A percentile compares a stretch with the other conserved stretches of the same genome.
phyloP scores from a whole-genome alignment of 1,140 invertebrate species.

The Eupristina koningsbergeri region DNA sequence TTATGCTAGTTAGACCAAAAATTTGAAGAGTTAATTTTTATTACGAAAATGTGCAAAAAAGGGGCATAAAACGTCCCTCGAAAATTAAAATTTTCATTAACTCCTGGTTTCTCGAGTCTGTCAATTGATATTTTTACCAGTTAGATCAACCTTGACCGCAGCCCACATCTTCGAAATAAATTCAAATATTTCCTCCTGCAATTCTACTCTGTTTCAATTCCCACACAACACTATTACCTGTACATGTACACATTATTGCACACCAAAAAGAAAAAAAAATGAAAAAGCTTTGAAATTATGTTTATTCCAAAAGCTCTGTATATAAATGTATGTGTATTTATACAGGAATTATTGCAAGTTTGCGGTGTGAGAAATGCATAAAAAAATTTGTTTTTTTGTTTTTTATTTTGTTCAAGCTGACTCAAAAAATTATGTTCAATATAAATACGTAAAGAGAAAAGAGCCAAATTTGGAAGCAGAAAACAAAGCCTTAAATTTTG shows the following conservation, averaged over 20 bases:
- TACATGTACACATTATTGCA: too few relatives aligned
- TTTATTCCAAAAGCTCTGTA: not conserved
- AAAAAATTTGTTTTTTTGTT: not conserved
- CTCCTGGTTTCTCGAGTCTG: not conserved
- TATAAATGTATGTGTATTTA: not conserved
- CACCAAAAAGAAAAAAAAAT: not conserved
- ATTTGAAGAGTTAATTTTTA: too few relatives aligned
- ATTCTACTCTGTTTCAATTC: not conserved
- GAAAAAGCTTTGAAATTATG: not conserved
- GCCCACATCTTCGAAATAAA: not conserved
- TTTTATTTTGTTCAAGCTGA: not conserved
- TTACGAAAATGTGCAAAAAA: too few relatives aligned
- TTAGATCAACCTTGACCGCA: constrained; percentile 42
- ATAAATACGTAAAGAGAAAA: not conserved
- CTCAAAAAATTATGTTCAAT: not conserved
- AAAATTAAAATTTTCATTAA: constrained; percentile 28
- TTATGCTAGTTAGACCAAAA: too few relatives aligned
- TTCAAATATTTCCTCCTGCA: not conserved
- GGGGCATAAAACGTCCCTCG: too few relatives aligned
- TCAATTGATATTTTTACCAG: constrained; percentile 36
- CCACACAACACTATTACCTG: too few relatives aligned
- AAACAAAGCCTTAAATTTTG: not conserved
- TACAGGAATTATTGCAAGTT: too few relatives aligned
- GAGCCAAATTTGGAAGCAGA: not conserved
- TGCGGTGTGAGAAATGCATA: not conserved